Conservation (phyloP, 2,888 invertebrate genomes). For the Melanostoma mellinum region DNA sequence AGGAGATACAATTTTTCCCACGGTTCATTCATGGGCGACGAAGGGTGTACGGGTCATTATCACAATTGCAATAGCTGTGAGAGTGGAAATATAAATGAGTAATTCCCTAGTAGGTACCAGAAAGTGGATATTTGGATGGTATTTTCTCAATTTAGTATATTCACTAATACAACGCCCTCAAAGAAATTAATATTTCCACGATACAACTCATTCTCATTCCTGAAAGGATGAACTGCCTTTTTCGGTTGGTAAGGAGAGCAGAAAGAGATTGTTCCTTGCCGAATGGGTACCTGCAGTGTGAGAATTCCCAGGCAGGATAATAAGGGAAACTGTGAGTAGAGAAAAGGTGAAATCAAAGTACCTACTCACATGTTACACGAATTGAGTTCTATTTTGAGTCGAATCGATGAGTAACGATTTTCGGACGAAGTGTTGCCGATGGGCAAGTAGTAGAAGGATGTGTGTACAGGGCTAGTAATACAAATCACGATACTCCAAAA, state of each 20-base stretch:
- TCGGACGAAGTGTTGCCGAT: not conserved
- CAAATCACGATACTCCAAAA: no score
- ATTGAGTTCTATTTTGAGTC: not conserved
- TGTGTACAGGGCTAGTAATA: no score
- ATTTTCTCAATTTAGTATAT: constrained; percentile 29
- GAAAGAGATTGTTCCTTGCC: not conserved
- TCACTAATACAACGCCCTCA: constrained; percentile 69
- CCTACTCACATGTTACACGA: not conserved
- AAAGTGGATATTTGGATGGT: not conserved
- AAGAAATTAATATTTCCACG: constrained; percentile 41
- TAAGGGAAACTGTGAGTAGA: constrained; percentile 16
- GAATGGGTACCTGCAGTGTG: constrained; percentile 53
- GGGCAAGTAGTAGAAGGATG: not conserved
- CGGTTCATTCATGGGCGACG: constrained; percentile 62
- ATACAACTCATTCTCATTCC: constrained; percentile 41
- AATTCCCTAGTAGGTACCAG: not conserved
- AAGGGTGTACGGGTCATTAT: constrained; percentile 67
- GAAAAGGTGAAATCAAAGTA: constrained; percentile 1
- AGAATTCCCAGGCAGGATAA: constrained; percentile 69
- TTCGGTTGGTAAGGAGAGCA: constrained; percentile 1
- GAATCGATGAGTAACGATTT: not conserved
- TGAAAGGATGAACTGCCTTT: constrained; percentile 8
- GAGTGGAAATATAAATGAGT: constrained; percentile 50
- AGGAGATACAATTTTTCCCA: constrained; percentile 61
- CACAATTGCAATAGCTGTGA: constrained; percentile 57